Evolutionary conservation across 30 jellyfish, hydroid and myxozoan species (phyloP).

Genomic region (Hydra vulgaris): DNA sequence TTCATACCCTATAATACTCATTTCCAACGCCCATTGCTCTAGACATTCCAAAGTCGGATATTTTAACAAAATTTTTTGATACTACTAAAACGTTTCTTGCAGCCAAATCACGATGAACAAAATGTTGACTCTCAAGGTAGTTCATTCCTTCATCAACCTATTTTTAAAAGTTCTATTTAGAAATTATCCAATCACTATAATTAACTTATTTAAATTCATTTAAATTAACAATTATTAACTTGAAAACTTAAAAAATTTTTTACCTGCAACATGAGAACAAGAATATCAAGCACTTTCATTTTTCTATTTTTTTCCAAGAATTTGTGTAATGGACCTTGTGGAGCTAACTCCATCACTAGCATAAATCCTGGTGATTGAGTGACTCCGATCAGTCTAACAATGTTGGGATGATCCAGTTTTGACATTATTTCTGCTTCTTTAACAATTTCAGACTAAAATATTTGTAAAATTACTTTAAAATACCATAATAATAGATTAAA

Average conservation of each 20-base stretch:
- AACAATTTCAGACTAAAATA: conserved; percentile 59
- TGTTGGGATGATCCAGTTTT: conserved; percentile 82
- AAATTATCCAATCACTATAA: background rate
- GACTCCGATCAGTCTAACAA: conserved; percentile 77
- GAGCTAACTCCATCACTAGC: conserved; percentile 88
- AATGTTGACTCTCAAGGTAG: conserved; percentile 84
- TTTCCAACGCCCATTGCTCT: conserved; percentile 96
- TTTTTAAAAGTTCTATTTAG: background rate
- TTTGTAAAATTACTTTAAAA: no score
- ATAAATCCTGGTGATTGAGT: conserved; percentile 62
- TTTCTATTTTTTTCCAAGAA: conserved; percentile 49
- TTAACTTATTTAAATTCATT: conserved; percentile 1
- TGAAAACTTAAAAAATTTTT: no score
- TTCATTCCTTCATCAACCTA: conserved; percentile 80
- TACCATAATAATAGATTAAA: no score
- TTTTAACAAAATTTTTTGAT: conserved; percentile 85
- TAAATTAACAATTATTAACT: no score
- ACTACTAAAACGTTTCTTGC: conserved; percentile 96
- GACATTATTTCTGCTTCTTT: conserved; percentile 90
- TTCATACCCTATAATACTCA: conserved; percentile 78
- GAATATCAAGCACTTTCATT: conserved; percentile 49
- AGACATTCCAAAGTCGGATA: conserved; percentile 94
- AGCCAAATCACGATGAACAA: conserved; percentile 97
- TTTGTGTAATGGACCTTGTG: conserved; percentile 74
- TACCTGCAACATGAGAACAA: conserved; percentile 73